Evolutionary conservation across 2,888 invertebrate genomes (phyloP), one percentile per base, ranked within the genome.

Genomic region (Nomada ruficornis): DNA sequence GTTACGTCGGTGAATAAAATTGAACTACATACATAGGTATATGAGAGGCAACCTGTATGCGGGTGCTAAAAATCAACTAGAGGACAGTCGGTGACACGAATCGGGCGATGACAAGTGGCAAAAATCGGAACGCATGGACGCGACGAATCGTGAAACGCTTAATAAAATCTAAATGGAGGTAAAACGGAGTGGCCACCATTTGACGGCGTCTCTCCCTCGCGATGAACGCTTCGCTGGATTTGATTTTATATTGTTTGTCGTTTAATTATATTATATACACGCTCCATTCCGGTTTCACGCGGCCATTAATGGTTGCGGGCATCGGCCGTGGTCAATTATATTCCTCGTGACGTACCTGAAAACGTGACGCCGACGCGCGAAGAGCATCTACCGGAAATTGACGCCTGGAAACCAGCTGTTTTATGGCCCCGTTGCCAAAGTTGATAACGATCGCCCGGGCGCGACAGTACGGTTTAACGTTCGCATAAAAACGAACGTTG

Each of bases 171-270:
- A 87, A 88, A 85, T 83, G 78, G 68, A 68, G 70, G 79, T 83
- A 80, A 85, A 87, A 88, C 78, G 85, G 50, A 60, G 69, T 71
- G 60, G 47, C 63, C 72, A 55, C 55, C 60, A 52, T 75, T 81
- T 70, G 73, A 74, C 64, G 75, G 60, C 65, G 20, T 57, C 52
- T 52, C 72, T 20, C 62, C 55, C 68, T 50, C 57, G 15, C 55
- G 47, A 57, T 69, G 67, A 73, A 81, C 80, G 84, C 84, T 67
- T 59, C 77, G 85, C 57, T 85, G 80, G 67, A 89, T 86, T 91
- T 86, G 83, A 90, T 90, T 90, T 86, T 82, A 88, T 86, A 89
- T 87, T 89, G 90, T 89, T 85, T 84, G 85, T 84, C 83, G 81
- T 89, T 84, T 89, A 91, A 90, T 90, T 88, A 88, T 89, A 90